A percentile compares a stretch with the other conserved stretches of the same genome.
Evolutionary conservation across 2,888 invertebrate genomes (phyloP).

Genomic region (Hypsopygia costalis): DNA sequence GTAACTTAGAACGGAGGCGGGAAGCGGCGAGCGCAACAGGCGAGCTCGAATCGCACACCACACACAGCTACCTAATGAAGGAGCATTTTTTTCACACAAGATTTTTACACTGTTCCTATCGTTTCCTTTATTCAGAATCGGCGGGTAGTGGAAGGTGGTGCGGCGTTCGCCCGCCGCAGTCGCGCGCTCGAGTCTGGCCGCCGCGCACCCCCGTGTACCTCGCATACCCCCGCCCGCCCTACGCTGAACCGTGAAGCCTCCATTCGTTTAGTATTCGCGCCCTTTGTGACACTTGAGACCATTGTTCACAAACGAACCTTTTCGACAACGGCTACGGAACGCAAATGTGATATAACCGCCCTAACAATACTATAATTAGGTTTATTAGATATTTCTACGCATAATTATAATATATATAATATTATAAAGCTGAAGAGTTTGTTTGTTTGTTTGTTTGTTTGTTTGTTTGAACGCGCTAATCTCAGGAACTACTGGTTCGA

Average conservation of each 20-base stretch:
- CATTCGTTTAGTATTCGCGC: constrained; percentile 73
- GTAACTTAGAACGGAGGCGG: constrained; percentile 21
- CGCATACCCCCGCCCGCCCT: constrained; percentile 37
- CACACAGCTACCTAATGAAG: constrained; percentile 42
- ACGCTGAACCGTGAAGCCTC: constrained; percentile 47
- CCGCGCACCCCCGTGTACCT: constrained; percentile 32
- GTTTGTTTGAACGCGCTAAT: too few relatives aligned
- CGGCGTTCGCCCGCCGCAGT: constrained; percentile 70
- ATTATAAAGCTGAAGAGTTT: too few relatives aligned
- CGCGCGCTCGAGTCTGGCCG: constrained; percentile 62
- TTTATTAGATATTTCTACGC: constrained; percentile 4
- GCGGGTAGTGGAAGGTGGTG: constrained; percentile 37
- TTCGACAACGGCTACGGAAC: constrained; percentile 25
- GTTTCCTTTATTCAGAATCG: constrained; percentile 30
- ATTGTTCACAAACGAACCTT: constrained; percentile 65
- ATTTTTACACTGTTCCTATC: constrained; percentile 39
- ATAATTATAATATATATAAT: too few relatives aligned
- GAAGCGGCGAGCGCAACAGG: constrained; percentile 50
- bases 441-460: too few relatives aligned
- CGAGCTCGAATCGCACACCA: constrained; percentile 21
- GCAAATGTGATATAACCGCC: constrained; percentile 15
- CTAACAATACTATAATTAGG: constrained; percentile 9
- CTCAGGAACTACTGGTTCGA: too few relatives aligned
- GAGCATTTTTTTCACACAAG: constrained; percentile 53
- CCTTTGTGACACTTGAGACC: constrained; percentile 77